Evolutionary conservation across 2,113 vertebrate genomes (phyloP).

Genomic region (Stegastes partitus): DNA sequence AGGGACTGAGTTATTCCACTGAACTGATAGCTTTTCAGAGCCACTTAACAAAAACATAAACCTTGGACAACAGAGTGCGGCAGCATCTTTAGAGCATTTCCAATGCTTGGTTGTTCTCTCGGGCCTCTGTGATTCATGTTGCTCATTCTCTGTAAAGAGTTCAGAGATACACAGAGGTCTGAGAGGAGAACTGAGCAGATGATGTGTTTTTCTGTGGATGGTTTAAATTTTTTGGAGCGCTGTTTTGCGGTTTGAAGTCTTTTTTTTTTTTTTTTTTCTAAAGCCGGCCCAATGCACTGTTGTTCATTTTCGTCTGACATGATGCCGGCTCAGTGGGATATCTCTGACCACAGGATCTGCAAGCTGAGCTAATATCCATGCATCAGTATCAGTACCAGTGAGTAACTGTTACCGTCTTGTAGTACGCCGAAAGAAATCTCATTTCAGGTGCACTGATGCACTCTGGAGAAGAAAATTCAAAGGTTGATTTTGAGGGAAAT

Average conservation of each 20-base stretch:
- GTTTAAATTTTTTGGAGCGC: slow-evolving; percentile 21
- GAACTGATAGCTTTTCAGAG: slow-evolving; percentile 30
- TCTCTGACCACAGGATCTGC: slow-evolving; percentile 10
- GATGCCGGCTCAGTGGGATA: slow-evolving; percentile 20
- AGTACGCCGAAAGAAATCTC: slow-evolving; percentile 26
- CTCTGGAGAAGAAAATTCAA: slow-evolving; percentile 4
- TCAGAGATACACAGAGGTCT: slow-evolving; percentile 33
- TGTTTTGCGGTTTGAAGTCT: slow-evolving; percentile 30
- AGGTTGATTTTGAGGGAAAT: slow-evolving; percentile 25
- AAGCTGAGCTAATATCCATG: slow-evolving; percentile 34
- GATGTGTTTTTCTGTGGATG: slow-evolving; percentile 26
- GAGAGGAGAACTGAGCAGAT: slow-evolving; percentile 32
- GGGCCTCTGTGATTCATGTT: slow-evolving; percentile 31
- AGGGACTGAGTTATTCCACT: slow-evolving; percentile 10
- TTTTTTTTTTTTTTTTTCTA: not conserved
- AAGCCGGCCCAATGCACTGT: slow-evolving; percentile 1
- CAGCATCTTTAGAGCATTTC: slow-evolving; percentile 26
- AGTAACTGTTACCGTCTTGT: slow-evolving; percentile 9
- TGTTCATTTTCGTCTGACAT: slow-evolving; percentile 41
- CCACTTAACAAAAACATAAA: slow-evolving; percentile 40
- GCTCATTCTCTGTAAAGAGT: slow-evolving; percentile 37
- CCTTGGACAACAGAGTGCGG: slow-evolving; percentile 20
- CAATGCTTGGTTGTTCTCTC: not conserved
- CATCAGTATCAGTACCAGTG: slow-evolving; percentile 25
- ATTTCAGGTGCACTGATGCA: slow-evolving; percentile 13